A percentile compares a stretch with the other conserved stretches of the same genome.
Evolutionary conservation across 1,140 invertebrate species (phyloP).

Genomic region (Trichonephila inaurata): DNA sequence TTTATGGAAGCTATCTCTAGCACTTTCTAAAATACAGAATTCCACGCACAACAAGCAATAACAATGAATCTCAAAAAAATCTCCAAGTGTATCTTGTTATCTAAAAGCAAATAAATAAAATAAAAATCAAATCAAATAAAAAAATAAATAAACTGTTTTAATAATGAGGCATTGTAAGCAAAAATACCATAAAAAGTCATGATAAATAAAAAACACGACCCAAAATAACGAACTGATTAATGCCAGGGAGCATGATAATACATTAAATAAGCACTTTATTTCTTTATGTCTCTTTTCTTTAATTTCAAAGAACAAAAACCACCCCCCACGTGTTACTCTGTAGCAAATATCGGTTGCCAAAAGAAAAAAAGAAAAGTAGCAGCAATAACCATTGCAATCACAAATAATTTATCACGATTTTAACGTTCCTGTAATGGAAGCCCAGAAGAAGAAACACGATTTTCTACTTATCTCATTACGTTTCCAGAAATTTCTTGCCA

Average conservation of each 20-base stretch:
- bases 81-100: too few species aligned
- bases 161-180: too few species aligned
- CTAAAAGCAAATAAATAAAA: too few species aligned
- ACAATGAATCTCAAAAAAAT: too few species aligned
- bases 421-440: constrained; percentile 31
- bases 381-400: constrained; percentile 32
- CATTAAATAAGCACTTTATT: not conserved
- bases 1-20: too few species aligned
- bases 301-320: constrained; percentile 23
- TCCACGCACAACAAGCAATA: too few species aligned
- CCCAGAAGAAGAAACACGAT: constrained; percentile 31
- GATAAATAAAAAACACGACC: not conserved
- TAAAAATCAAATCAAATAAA: too few species aligned
- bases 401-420: constrained; percentile 47
- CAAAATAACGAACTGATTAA: not conserved
- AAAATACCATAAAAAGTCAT: not conserved
- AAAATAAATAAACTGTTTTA: too few species aligned
- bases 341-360: constrained; percentile 8
- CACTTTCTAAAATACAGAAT: too few species aligned
- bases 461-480: constrained; percentile 49
- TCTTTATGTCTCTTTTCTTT: not conserved
- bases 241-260: not conserved
- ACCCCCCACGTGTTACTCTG: not conserved
- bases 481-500: constrained; percentile 1
- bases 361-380: not conserved